These are phyloP conservation scores for Pteropus alecto DNA, from an alignment of 2,113 vertebrate species.

Conservation along the genomic window DNA sequence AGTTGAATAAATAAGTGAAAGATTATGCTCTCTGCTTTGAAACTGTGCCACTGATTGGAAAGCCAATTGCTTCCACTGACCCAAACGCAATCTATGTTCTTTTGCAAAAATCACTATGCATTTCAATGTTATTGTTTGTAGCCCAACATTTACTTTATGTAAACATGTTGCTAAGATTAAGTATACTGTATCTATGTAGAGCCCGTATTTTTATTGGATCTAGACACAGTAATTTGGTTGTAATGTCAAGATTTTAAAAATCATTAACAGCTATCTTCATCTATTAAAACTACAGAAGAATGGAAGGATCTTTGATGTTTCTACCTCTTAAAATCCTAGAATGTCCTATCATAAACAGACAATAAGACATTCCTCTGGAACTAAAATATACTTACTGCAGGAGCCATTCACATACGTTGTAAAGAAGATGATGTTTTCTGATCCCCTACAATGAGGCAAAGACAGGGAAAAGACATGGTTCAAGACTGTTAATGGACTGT, in stretches of 20 bases:
- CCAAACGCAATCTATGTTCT: neutral
- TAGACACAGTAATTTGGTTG: constrained; percentile 12
- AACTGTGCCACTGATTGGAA: neutral
- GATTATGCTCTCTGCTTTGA: neutral
- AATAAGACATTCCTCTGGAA: neutral
- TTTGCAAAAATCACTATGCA: neutral
- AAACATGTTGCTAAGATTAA: neutral
- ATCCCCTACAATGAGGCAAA: constrained; percentile 83
- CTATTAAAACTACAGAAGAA: neutral
- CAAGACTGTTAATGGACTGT: neutral
- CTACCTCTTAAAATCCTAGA: neutral
- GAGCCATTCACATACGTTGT: constrained; percentile 88
- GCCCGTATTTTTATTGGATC: neutral
- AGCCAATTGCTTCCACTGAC: neutral
- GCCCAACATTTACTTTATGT: neutral
- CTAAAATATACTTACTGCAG: constrained; percentile 88
- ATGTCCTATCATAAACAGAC: neutral
- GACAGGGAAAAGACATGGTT: neutral
- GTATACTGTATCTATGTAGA: neutral
- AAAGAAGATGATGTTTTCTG: constrained; percentile 86
- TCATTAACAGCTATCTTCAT: constrained; percentile 25
- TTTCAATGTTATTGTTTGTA: neutral
- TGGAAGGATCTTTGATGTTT: constrained; percentile 17
- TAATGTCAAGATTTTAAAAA: constrained; percentile 34
- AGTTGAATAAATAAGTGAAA: neutral